Evolutionary conservation across 2,888 invertebrate species (phyloP), one percentile per base, ranked within the genome.

Genomic region (Eudemis profundana): DNA sequence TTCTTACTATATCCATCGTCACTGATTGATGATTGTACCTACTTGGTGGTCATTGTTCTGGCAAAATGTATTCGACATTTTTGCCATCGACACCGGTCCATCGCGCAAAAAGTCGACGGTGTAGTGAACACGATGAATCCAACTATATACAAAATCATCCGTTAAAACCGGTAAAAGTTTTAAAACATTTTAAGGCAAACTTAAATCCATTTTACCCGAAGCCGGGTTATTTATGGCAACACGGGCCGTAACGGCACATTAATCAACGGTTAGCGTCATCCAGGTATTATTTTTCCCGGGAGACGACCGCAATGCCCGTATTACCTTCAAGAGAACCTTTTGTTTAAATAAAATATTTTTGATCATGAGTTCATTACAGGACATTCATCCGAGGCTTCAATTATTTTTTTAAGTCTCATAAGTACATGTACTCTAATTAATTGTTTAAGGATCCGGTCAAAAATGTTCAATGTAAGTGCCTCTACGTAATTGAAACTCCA

Each of bases 261-360:
- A 70, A 70, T 70, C 70, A 70, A 65, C 65, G 57, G 69, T 67
- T 63, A 70, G 63, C 67, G 49, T 65, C 66, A 66, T 57, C 68
- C 66, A 64, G 61, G 68, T 69, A 57, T 66, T 69, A 66, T 68
- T 61, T 66, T 53, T 42, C 69, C 69, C 68, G 17, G 10, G 66
- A 64, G 69, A 57, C 61, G 42, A 36, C 44, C 51, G 64, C 57
- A 46, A 23, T 44, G 59, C 38, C 27, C 46, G 59, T 60, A 51
- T 65, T 59, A 21, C 51, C 54, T 65, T 59, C 50, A 59, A 60
- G 14, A 59, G 21, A 10, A 44, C 23, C 29, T 12, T 44, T 49
- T 12, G 12, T 33, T 60, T 47, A 51, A 36, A 44, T 51, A 36
- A 53, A 23, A 36, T 44, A 15, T 23, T 15, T 33, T 54, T 42